phyloP scores from a whole-genome alignment of 2,113 vertebrate genomes.

The Chaenogobius annularis region DNA sequence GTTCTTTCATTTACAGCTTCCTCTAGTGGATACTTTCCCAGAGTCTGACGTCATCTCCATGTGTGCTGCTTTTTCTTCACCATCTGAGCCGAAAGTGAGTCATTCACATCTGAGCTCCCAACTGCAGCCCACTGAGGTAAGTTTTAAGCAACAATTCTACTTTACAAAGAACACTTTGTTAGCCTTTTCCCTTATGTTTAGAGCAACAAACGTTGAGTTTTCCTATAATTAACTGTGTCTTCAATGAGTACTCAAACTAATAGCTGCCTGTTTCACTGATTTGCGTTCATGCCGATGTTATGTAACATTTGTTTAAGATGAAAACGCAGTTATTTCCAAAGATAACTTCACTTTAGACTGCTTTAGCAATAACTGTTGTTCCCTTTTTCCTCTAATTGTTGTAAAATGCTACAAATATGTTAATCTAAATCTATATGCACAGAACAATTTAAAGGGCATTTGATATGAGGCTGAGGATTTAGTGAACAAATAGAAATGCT shows the following conservation, averaged over 20 bases:
- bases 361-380: not conserved
- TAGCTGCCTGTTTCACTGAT: constrained; percentile 24
- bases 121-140: constrained; percentile 43
- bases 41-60: constrained; percentile 68
- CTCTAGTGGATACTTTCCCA: constrained; percentile 50
- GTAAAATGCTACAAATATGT: not conserved
- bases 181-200: not conserved
- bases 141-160: constrained; percentile 25
- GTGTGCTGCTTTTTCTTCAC: constrained; percentile 51
- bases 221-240: not conserved
- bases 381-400: not conserved
- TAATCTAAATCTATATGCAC: not conserved
- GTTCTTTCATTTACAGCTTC: constrained; percentile 29
- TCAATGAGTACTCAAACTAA: not conserved
- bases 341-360: not conserved
- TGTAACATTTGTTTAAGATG: constrained; percentile 36
- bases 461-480: not conserved
- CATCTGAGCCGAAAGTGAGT: constrained; percentile 44
- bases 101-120: constrained; percentile 50
- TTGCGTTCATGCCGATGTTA: constrained; percentile 58
- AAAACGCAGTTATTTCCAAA: not conserved
- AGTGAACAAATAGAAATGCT: not conserved
- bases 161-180: not conserved
- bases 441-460: not conserved
- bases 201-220: not conserved